Evolutionary conservation across 37 sponge, comb jelly and placozoan species (phyloP).

Genomic region (Aplysina aerophoba): DNA sequence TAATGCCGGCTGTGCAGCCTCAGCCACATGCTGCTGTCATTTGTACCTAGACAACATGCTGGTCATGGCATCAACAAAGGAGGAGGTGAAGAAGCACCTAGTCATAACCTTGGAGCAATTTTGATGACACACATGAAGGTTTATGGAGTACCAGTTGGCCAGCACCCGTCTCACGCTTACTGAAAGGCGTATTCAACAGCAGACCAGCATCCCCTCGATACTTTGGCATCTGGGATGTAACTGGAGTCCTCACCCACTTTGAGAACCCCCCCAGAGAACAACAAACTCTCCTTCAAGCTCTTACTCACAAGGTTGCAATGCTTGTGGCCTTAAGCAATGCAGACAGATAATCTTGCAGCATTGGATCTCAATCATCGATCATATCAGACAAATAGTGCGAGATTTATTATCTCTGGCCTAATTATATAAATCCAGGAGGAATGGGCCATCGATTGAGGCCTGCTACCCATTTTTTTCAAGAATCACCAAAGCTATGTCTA

Average conservation of each 20-base stretch:
- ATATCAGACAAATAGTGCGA: not conserved
- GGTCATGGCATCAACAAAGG: constrained; percentile 15
- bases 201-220: constrained; percentile 33
- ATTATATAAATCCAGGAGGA: constrained; percentile 38
- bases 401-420: constrained; percentile 29
- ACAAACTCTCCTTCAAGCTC: too few species aligned
- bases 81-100: not conserved
- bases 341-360: not conserved
- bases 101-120: not conserved
- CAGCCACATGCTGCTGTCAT: too few species aligned
- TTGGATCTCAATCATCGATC: constrained; percentile 19
- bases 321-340: constrained; percentile 42
- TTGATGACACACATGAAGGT: constrained; percentile 34
- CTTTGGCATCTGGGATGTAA: constrained; percentile 25
- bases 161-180: constrained; percentile 35
- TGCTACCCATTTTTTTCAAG: not conserved
- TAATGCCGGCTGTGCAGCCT: too few species aligned
- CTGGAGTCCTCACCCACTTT: not conserved
- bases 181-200: constrained; percentile 33
- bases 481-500: too few species aligned
- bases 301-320: too few species aligned
- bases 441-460: constrained; percentile 11
- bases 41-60: constrained; percentile 47
- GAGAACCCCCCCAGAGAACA: too few species aligned
- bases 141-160: constrained; percentile 19